Evolutionary conservation across 2,113 vertebrate genomes (phyloP).

Genomic region (Ceyx margarethae): DNA sequence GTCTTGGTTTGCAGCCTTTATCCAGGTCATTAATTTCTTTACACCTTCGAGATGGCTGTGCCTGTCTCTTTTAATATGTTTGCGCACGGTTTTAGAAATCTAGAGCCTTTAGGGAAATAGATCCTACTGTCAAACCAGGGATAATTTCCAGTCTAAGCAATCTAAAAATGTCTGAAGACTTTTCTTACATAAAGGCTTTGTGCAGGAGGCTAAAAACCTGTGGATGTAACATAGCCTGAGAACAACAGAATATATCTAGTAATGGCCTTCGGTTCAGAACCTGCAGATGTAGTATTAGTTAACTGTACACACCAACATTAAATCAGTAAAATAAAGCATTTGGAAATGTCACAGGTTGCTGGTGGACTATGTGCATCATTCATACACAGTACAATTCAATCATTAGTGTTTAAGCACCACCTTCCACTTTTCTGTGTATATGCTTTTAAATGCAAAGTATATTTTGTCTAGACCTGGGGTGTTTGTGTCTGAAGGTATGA

Average conservation of each 20-base stretch:
- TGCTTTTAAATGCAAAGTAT: background rate
- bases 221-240: background rate
- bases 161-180: background rate
- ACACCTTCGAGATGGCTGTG: background rate
- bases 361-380: background rate
- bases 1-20: background rate
- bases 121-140: background rate
- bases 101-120: background rate
- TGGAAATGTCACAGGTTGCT: background rate
- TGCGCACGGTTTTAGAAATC: background rate
- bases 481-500: background rate
- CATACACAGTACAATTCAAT: accelerated
- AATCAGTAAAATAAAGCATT: background rate
- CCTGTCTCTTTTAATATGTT: background rate
- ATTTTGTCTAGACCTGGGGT: background rate
- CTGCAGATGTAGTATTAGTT: background rate
- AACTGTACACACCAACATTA: background rate
- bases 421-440: background rate
- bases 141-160: background rate
- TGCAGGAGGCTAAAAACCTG: background rate
- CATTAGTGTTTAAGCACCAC: background rate
- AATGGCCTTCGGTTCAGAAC: background rate
- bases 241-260: background rate
- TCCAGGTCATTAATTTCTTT: background rate
- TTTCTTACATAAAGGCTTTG: background rate